Evolutionary conservation across 2,113 vertebrate genomes (phyloP).

Genomic region (Erythrocercus mccallii): DNA sequence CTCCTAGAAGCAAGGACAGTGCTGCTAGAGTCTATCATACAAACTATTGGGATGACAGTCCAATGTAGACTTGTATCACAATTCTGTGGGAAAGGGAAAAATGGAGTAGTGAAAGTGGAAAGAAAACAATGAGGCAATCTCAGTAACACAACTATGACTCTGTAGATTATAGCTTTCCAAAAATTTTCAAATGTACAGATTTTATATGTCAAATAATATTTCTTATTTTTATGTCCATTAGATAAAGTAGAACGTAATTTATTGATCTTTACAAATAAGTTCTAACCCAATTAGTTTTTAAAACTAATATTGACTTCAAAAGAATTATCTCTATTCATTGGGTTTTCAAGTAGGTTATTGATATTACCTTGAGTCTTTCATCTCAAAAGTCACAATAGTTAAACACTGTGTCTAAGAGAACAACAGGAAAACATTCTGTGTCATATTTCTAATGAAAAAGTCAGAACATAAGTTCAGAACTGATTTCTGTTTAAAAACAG

Average conservation of each 20-base stretch:
- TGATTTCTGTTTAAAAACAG: not conserved
- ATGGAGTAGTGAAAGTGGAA: not conserved
- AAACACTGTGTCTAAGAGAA: not conserved
- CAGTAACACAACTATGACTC: not conserved
- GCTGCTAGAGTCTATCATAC: not conserved
- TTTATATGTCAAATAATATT: not conserved
- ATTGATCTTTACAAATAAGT: not conserved
- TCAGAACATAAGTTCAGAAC: not conserved
- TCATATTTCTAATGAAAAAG: not conserved
- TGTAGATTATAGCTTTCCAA: not conserved
- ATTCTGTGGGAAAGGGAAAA: not conserved
- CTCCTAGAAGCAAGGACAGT: not conserved
- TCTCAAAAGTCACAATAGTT: not conserved
- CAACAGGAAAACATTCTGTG: not conserved
- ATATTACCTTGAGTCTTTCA: not conserved
- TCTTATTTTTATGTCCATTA: not conserved
- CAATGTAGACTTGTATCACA: not conserved
- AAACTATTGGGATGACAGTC: not conserved
- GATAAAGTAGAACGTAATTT: not conserved
- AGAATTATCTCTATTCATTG: not conserved
- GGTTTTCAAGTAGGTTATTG: conserved; percentile 5
- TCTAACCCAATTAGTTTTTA: not conserved
- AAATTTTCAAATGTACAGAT: not conserved
- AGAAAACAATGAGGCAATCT: not conserved
- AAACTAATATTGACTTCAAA: not conserved